Percentiles rank a stretch among this genome's conserved stretches.
These are phyloP conservation scores for Lasioglossum marginatum DNA, from an alignment of 2,888 invertebrate species.

Conservation along the genomic window DNA sequence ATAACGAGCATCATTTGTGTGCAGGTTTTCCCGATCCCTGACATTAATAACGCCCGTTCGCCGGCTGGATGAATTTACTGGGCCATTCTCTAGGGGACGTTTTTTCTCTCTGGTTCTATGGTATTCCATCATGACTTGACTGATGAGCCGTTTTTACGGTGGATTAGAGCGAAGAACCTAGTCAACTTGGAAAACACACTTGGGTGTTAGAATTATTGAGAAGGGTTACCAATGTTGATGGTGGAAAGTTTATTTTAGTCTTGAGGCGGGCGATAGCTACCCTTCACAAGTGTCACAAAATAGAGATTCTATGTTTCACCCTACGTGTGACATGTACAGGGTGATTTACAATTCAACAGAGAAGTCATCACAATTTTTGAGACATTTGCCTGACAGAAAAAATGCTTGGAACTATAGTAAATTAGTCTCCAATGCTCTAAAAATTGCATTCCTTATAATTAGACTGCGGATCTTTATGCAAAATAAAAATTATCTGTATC, in stretches of 20 bases:
- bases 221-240: neutral
- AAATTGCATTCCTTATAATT: too few species aligned
- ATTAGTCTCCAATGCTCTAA: too few species aligned
- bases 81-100: constrained; percentile 4
- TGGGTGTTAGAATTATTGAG: neutral
- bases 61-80: neutral
- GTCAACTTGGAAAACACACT: neutral
- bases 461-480: too few species aligned
- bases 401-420: too few species aligned
- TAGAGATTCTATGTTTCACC: neutral
- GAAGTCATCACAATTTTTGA: too few species aligned
- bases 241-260: neutral
- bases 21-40: neutral
- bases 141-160: neutral
- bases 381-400: too few species aligned
- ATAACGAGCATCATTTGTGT: constrained; percentile 64
- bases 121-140: neutral
- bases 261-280: neutral
- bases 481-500: too few species aligned
- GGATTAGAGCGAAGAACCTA: neutral
- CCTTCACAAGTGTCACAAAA: neutral
- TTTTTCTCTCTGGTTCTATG: neutral
- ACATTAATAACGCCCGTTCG: constrained; percentile 21
- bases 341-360: neutral
- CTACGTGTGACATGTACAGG: neutral